These are phyloP conservation scores for Myotis daubentonii DNA, from an alignment of 2,797 vertebrate genomes.

Conservation along the genomic window DNA sequence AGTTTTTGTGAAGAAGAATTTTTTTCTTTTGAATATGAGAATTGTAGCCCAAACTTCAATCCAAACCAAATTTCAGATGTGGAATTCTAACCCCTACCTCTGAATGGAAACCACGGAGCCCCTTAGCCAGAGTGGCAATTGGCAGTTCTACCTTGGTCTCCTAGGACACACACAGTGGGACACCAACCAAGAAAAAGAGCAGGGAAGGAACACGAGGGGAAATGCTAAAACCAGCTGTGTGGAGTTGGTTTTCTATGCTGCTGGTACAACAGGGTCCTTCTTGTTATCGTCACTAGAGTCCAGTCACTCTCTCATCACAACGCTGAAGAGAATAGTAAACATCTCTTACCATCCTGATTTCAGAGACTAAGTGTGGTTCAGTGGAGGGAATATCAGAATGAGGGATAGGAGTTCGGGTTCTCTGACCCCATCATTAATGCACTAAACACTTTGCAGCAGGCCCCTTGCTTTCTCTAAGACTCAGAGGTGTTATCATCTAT, in stretches of 20 bases:
- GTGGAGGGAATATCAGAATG: background rate
- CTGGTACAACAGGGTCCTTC: background rate
- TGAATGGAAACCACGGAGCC: constrained; percentile 66
- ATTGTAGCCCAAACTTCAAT: constrained; percentile 59
- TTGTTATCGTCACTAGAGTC: background rate
- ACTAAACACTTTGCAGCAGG: background rate
- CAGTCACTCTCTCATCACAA: background rate
- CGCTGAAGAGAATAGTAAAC: background rate
- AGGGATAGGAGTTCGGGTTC: background rate
- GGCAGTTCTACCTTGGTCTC: constrained; percentile 63
- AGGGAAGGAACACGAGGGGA: constrained; percentile 38
- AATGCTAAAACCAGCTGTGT: constrained; percentile 77
- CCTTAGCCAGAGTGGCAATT: constrained; percentile 75
- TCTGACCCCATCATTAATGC: background rate
- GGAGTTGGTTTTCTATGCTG: constrained; percentile 35
- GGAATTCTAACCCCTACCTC: constrained; percentile 72
- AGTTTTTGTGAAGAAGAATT: constrained; percentile 27
- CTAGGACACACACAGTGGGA: constrained; percentile 63
- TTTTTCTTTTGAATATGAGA: constrained; percentile 53
- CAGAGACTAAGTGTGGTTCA: background rate
- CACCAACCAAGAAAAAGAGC: constrained; percentile 79
- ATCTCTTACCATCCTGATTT: background rate
- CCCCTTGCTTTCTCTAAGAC: background rate
- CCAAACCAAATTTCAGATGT: constrained; percentile 78
- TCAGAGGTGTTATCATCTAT: background rate